These are phyloP conservation scores for Hormaphis cornu DNA, from an alignment of 1,140 invertebrate species.

Conservation along the genomic window DNA sequence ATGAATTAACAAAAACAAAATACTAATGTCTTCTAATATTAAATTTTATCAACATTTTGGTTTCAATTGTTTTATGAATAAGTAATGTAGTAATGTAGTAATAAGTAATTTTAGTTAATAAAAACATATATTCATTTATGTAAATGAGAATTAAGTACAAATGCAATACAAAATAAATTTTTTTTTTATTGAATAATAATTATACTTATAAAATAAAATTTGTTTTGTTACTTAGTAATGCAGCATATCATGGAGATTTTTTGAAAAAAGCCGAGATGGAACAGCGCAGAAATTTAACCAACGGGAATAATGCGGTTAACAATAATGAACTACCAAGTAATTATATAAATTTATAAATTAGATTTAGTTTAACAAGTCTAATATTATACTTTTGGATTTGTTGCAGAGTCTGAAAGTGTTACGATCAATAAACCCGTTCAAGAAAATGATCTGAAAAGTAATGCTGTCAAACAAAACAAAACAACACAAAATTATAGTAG, in stretches of 20 bases:
- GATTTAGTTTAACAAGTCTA: neutral
- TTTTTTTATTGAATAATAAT: too few species aligned
- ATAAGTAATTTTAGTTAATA: too few species aligned
- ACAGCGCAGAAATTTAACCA: conserved; percentile 65
- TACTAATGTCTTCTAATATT: neutral
- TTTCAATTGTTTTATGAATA: too few species aligned
- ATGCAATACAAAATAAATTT: too few species aligned
- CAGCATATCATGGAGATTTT: conserved; percentile 87
- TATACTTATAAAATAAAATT: too few species aligned
- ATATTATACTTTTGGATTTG: too few species aligned
- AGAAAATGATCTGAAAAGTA: neutral
- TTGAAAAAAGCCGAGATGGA: conserved; percentile 91
- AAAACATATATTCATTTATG: too few species aligned
- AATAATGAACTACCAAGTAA: neutral
- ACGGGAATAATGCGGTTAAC: conserved; percentile 51
- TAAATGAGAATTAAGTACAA: too few species aligned
- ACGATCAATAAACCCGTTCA: neutral
- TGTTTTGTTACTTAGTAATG: conserved; percentile 78
- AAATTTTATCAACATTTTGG: too few species aligned
- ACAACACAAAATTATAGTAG: neutral
- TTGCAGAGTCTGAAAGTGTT: neutral
- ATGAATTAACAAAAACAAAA: neutral
- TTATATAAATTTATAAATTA: neutral
- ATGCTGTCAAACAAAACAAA: neutral
- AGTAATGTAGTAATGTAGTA: too few species aligned